Percentiles rank a stretch among this genome's conserved stretches.
Evolutionary conservation across 2,888 invertebrate genomes (phyloP).

Genomic region (Teleiodes luculella): DNA sequence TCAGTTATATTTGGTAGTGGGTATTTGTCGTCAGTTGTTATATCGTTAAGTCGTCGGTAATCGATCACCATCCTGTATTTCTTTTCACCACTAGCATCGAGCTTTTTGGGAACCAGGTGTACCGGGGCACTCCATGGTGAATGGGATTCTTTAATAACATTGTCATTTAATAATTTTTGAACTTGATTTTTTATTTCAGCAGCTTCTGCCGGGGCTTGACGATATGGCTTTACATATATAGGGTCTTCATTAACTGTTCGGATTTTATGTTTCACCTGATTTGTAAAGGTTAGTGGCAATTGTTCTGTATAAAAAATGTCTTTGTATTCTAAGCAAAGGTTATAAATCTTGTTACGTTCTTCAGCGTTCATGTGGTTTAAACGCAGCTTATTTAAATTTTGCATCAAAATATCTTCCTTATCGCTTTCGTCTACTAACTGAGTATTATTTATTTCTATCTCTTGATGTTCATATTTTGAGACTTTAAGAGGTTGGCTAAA

Average conservation of each 20-base stretch:
- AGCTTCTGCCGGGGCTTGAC: slow-evolving; percentile 26
- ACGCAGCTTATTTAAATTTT: not conserved
- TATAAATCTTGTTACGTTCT: slow-evolving; percentile 13
- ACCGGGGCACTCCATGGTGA: slow-evolving; percentile 34
- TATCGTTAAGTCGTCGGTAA: slow-evolving; percentile 15
- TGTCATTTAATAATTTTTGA: slow-evolving; percentile 27
- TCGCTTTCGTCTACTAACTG: not conserved
- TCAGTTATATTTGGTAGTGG: too few species aligned
- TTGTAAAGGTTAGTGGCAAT: slow-evolving; percentile 25
- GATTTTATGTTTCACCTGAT: slow-evolving; percentile 37
- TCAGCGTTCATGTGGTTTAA: not conserved
- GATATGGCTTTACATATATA: slow-evolving; percentile 13
- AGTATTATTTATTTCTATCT: not conserved
- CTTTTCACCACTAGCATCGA: slow-evolving; percentile 29
- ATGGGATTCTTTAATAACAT: slow-evolving; percentile 28
- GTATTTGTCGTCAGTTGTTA: slow-evolving; percentile 5
- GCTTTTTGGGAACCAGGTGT: slow-evolving; percentile 39
- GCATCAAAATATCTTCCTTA: not conserved
- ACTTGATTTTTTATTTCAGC: slow-evolving; percentile 29
- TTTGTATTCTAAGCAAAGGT: slow-evolving; percentile 25
- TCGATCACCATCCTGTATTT: slow-evolving; percentile 27
- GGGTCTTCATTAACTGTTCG: slow-evolving; percentile 14
- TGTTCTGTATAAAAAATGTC: slow-evolving; percentile 32
- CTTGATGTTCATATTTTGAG: not conserved
- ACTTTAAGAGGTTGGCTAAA: not conserved